phyloP scores from a whole-genome alignment of 2,888 invertebrate genomes.

The Melieria crassipennis region DNA sequence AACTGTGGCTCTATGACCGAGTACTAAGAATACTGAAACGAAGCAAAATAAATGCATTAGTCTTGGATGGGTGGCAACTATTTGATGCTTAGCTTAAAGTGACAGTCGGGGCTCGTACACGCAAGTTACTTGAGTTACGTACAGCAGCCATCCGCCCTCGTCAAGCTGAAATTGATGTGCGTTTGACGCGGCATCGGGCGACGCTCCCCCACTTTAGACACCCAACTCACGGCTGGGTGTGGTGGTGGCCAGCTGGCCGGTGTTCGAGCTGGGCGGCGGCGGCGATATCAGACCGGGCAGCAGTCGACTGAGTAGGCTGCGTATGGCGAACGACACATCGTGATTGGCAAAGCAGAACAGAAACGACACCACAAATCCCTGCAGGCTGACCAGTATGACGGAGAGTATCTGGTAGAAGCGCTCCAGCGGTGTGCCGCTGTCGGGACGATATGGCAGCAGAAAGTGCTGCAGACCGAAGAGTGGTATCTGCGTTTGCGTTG shows the following conservation, averaged over 20 bases:
- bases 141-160: too few species aligned
- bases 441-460: slow-evolving; percentile 75
- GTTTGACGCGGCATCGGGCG: too few species aligned
- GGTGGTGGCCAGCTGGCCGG: slow-evolving; percentile 63
- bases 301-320: slow-evolving; percentile 65
- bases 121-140: too few species aligned
- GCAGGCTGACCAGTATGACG: slow-evolving; percentile 76
- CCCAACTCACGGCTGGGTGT: slow-evolving; percentile 65
- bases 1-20: too few species aligned
- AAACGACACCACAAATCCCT: slow-evolving; percentile 77
- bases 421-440: slow-evolving; percentile 69
- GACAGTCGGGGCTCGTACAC: too few species aligned
- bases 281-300: slow-evolving; percentile 59
- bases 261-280: slow-evolving; percentile 61
- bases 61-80: too few species aligned
- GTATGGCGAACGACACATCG: slow-evolving; percentile 72
- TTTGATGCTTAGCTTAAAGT: too few species aligned
- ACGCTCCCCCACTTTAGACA: slow-evolving; percentile 51
- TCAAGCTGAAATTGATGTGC: too few species aligned
- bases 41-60: too few species aligned
- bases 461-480: slow-evolving; percentile 80
- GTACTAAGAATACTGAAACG: too few species aligned
- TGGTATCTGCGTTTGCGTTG: slow-evolving; percentile 68
- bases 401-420: slow-evolving; percentile 74
- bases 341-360: slow-evolving; percentile 81